A percentile compares a stretch with the other conserved stretches of the same genome.
Evolutionary conservation across 2,113 vertebrate genomes (phyloP).

Genomic region (Mobula hypostoma): DNA sequence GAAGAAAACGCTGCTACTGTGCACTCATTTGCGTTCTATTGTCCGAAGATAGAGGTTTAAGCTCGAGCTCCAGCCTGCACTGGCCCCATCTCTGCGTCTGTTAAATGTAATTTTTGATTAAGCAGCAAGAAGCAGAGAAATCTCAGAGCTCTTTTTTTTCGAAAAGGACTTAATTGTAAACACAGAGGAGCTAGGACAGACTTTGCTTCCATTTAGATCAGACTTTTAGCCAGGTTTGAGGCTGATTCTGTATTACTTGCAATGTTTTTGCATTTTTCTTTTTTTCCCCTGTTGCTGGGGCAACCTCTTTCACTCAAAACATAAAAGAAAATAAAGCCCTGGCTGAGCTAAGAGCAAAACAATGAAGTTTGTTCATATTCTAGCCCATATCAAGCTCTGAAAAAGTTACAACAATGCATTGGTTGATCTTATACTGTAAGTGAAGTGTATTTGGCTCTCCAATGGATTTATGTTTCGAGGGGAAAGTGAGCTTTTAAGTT

Average conservation of each 20-base stretch:
- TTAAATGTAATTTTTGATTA: conserved; percentile 14
- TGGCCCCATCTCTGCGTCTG: conserved; percentile 2
- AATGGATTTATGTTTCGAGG: not conserved
- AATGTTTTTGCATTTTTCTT: conserved; percentile 36
- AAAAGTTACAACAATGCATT: conserved; percentile 25
- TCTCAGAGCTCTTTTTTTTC: not conserved
- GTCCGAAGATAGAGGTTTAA: conserved; percentile 60
- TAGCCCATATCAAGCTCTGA: conserved; percentile 50
- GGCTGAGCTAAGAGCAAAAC: conserved; percentile 65
- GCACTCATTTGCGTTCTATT: conserved; percentile 70
- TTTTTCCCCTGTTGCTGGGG: conserved; percentile 52
- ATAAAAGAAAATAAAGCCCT: conserved; percentile 64
- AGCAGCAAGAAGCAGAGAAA: conserved; percentile 34
- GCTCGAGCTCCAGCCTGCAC: conserved; percentile 45
- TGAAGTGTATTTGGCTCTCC: not conserved
- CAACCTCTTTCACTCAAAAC: conserved; percentile 57
- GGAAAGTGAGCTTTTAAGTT: not conserved
- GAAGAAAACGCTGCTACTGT: conserved; percentile 72
- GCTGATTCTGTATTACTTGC: conserved; percentile 35
- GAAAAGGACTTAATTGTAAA: conserved; percentile 25
- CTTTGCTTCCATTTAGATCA: conserved; percentile 31
- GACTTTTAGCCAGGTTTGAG: conserved; percentile 26
- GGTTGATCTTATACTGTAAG: not conserved
- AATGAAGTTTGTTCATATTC: conserved; percentile 77
- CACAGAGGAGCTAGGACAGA: not conserved